phyloP scores from a whole-genome alignment of 1,140 invertebrate species.

The Drosophila auraria region DNA sequence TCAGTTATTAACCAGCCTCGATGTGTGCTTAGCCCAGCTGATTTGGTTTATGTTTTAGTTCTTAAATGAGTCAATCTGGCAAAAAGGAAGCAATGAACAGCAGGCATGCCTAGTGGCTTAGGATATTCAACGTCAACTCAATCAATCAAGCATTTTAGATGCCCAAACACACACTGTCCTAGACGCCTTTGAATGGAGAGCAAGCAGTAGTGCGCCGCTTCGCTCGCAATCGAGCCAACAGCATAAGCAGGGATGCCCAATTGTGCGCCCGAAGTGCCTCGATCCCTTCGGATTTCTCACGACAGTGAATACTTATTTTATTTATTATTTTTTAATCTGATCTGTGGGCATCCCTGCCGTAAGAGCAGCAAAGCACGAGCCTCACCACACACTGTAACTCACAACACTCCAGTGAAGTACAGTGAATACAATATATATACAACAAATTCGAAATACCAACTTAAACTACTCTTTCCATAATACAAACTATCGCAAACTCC shows the following conservation, averaged over 20 bases:
- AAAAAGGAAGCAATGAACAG: conserved; percentile 22
- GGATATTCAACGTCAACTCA: conserved; percentile 17
- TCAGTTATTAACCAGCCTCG: conserved; percentile 47
- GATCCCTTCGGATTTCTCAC: background rate
- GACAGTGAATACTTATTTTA: background rate
- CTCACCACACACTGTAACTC: conserved; percentile 32
- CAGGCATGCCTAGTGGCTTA: conserved; percentile 47
- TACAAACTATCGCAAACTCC: conserved; percentile 80
- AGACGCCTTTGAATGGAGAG: conserved; percentile 42
- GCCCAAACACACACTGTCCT: conserved; percentile 28
- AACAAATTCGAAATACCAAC: conserved; percentile 46
- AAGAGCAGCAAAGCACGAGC: conserved; percentile 30
- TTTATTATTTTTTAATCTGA: conserved; percentile 3
- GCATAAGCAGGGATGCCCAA: conserved; percentile 11
- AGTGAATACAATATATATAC: conserved; percentile 45
- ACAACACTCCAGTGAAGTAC: conserved; percentile 61
- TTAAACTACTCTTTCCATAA: conserved; percentile 78
- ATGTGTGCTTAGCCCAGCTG: conserved; percentile 51
- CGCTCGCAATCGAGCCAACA: conserved; percentile 27
- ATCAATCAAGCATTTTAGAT: conserved; percentile 27
- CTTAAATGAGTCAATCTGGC: conserved; percentile 38
- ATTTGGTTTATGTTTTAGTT: conserved; percentile 48
- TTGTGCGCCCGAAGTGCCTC: background rate
- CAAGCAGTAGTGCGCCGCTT: conserved; percentile 49
- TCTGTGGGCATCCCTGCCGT: conserved; percentile 15